Evolutionary conservation across 2,113 vertebrate genomes (phyloP), one percentile per base, ranked within the genome.

Genomic region (Alligator sinensis): DNA sequence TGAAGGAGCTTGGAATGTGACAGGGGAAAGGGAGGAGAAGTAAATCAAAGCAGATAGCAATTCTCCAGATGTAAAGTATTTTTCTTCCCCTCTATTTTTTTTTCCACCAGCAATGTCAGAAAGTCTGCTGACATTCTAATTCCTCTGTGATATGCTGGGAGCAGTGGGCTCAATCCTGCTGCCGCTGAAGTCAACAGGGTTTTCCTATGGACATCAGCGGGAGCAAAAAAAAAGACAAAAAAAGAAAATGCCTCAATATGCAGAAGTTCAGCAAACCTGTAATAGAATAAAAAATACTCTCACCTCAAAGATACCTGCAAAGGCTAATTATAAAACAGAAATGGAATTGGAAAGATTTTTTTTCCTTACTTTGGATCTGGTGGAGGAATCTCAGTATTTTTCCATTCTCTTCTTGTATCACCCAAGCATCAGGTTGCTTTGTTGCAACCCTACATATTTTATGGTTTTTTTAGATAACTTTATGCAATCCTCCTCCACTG

Each of bases 11-110:
- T 98, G 98, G 98, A 98, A 98, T 98, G 98, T 98, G 98, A 98
- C 98, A 98, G 97, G 97, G 97, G 96, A 98, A 98, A 97, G 98
- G 98, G 98, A 98, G 98, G 98, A 98, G 98, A 98, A 98, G 97
- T 98, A 98, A 98, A 98, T 98, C 98, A 98, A 98, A 97, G 96
- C 94, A 94, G 96, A 97, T 97, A 98, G 97, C 97, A 97, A 95
- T 98, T 98, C 98, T 97, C 98, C 98, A 98, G 98, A 98, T 98
- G 98, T 98, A 98, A 97, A 97, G 96, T 97, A 98, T 98, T 98
- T 98, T 98, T 98, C 97, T 98, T 98, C 95, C 91, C 74, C 38
- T 85, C 74, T 92, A 83, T 87, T 93, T 94, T 95, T 95, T 97
- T 96, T 97, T 96, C 95, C 93, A 97, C 78, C 81, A 98, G 96